These are phyloP conservation scores for Metaphire vulgaris DNA, from an alignment of 1,140 invertebrate species.

Conservation along the genomic window DNA sequence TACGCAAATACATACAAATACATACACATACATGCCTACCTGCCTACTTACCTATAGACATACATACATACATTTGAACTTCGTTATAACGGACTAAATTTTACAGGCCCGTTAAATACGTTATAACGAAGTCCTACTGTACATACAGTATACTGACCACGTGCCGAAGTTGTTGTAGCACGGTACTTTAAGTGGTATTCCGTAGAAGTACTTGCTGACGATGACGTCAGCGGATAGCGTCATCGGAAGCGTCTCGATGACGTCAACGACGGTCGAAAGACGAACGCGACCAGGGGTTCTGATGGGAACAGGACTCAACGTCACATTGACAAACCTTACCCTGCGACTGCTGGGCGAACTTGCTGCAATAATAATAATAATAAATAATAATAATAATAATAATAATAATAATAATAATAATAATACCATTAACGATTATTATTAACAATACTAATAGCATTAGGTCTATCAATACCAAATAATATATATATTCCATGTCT, in stretches of 20 bases:
- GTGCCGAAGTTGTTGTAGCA: background rate
- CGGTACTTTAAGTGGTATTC: background rate
- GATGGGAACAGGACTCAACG: background rate
- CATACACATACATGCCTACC: background rate
- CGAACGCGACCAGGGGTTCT: background rate
- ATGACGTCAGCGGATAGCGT: background rate
- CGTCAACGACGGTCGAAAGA: background rate
- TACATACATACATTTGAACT: too few relatives aligned
- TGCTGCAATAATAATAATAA: background rate
- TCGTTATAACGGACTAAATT: too few relatives aligned
- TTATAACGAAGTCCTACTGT: too few relatives aligned
- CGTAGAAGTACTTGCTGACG: constrained; percentile 1
- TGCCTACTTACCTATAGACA: background rate
- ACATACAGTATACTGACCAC: too few relatives aligned
- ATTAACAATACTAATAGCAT: too few relatives aligned
- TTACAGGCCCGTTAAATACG: too few relatives aligned
- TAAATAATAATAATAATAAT: background rate
- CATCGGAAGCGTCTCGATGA: background rate
- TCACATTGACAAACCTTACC: background rate
- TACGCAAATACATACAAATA: background rate
- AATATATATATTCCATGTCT: too few relatives aligned
- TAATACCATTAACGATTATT: too few relatives aligned
- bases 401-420: background rate
- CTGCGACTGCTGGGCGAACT: background rate
- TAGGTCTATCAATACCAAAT: too few relatives aligned